Base-by-base conservation (phyloP, 2,888 invertebrate genomes). In the Lasioglossum figueresi region DNA sequence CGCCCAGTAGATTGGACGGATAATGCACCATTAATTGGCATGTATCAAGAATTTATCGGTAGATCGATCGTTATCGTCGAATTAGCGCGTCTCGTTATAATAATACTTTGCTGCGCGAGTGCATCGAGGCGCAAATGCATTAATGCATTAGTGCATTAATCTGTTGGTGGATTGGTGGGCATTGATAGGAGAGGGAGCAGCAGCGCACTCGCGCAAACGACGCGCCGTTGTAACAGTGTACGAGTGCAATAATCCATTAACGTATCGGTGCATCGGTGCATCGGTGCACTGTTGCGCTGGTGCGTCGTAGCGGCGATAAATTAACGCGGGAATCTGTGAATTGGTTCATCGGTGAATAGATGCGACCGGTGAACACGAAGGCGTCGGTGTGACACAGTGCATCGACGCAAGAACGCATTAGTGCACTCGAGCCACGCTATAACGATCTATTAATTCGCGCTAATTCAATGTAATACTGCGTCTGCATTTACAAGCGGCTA, bases 311-410 rank as follows among this genome's bases (percentile, higher is more conserved):
- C 66, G 31, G 34, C 66, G 59, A 59, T 59, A 31, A 27, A 59
- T 59, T 59, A 59, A 59, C 59, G 27, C 27, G 16, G 27, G 16
- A 59, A 59, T 59, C 59, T 59, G 31, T n/a, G 59, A 59, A 59
- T 59, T 59, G 59, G 59, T 59, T 31, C 59, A 27, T 59, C 59
- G 59, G 59, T 59, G 59, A 59, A 59, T 59, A 59, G 59, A 59
- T n/a, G 59, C 59, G 27, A n/a, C 27, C 27, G 59, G 27, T 31
- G 59, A 16, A 59, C 59, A 5, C 27, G 59, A 12, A 5, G 27
- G 59, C 14, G 16, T 4, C 59, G 59, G 27, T 16, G 59, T 27
- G 59, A 27, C 27, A 27, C 27, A 27, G 27, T 59, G 59, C 59
- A 59, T 59, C 59, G 27, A 27, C 59, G 59, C 59, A 59, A 59